A percentile compares a stretch with the other conserved stretches of the same genome.
These are phyloP conservation scores for Falco punctatus DNA, from an alignment of 2,113 vertebrate genomes.

Conservation along the genomic window DNA sequence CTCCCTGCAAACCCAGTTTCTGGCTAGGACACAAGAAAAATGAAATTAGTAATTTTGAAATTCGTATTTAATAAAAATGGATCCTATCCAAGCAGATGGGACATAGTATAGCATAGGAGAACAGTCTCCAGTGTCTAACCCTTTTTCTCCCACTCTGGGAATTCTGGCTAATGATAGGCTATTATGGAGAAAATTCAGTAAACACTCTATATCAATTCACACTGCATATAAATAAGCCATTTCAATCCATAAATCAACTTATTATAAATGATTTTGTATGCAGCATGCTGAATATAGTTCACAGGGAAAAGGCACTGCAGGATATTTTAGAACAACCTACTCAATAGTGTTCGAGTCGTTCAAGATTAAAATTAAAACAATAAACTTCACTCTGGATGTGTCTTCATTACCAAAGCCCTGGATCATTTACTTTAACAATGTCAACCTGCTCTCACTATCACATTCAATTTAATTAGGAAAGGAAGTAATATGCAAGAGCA, in stretches of 20 bases:
- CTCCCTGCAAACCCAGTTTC: background rate
- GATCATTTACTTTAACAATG: conserved; percentile 78
- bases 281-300: background rate
- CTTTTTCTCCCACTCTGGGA: conserved; percentile 20
- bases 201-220: conserved; percentile 64
- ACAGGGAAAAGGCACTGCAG: conserved; percentile 5
- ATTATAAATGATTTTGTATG: conserved; percentile 38
- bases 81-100: conserved; percentile 37
- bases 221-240: conserved; percentile 56
- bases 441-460: conserved; percentile 68
- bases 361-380: conserved; percentile 78
- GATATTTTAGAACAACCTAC: conserved; percentile 45
- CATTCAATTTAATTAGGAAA: conserved; percentile 74
- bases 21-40: background rate
- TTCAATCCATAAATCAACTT: conserved; percentile 66
- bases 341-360: conserved; percentile 51
- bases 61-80: conserved; percentile 57
- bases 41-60: conserved; percentile 54
- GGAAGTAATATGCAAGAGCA: conserved; percentile 68
- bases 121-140: conserved; percentile 3
- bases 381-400: conserved; percentile 71
- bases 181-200: conserved; percentile 64
- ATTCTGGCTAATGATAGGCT: conserved; percentile 56
- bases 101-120: background rate
- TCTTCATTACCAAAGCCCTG: conserved; percentile 75